A percentile compares a stretch with the other conserved stretches of the same genome.
These are phyloP conservation scores for Elymnias hypermnestra DNA, from an alignment of 1,140 invertebrate species.

Conservation along the genomic window DNA sequence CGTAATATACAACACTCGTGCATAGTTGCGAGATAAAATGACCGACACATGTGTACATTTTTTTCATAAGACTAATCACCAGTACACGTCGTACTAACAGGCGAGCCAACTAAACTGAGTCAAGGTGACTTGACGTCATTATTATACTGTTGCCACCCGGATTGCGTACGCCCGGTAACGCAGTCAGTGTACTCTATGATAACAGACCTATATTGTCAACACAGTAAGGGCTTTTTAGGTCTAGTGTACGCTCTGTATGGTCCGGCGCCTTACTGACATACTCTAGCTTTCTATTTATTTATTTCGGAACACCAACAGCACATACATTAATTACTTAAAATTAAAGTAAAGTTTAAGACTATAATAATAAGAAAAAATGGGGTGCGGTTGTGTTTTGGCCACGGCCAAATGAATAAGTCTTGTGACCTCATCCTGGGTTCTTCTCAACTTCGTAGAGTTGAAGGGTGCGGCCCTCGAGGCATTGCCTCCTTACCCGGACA, in stretches of 20 bases:
- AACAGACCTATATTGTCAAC: not conserved
- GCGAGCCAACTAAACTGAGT: slow-evolving; percentile 60
- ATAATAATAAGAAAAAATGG: no score
- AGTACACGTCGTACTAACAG: slow-evolving; percentile 41
- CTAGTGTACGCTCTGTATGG: not conserved
- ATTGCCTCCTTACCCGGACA: no score
- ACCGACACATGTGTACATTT: slow-evolving; percentile 5
- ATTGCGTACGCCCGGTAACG: slow-evolving; percentile 32
- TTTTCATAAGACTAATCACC: slow-evolving; percentile 42
- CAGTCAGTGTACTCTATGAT: not conserved
- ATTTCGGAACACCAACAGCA: no score
- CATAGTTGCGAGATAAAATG: slow-evolving; percentile 5
- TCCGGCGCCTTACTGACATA: not conserved
- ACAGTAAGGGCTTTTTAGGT: slow-evolving; percentile 7
- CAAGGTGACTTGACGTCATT: slow-evolving; percentile 62
- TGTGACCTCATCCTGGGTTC: no score
- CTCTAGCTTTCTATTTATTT: no score
- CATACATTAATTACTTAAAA: no score
- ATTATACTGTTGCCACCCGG: slow-evolving; percentile 59
- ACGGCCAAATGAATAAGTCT: no score
- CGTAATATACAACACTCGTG: not conserved
- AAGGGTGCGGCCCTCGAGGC: no score
- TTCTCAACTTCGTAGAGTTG: no score
- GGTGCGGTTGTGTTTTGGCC: no score
- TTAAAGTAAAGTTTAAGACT: no score